Conservation (phyloP, 2,888 invertebrate species). For the Cryptosula pallasiana region DNA sequence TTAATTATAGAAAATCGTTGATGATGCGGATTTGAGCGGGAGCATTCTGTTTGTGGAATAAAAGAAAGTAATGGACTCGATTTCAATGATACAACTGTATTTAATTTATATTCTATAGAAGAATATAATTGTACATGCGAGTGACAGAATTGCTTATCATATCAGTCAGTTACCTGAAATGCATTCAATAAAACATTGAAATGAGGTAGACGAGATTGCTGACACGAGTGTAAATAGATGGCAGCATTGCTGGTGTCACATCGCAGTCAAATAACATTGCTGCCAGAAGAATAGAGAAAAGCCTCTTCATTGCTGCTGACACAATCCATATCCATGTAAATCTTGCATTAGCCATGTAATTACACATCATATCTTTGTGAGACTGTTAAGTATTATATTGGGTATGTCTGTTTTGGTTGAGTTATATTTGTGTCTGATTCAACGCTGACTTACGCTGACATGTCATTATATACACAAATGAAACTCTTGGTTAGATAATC, state of each 20-base stretch:
- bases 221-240: not conserved
- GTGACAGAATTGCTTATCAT: not conserved
- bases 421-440: too few relatives aligned
- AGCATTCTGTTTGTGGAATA: not conserved
- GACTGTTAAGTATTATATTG: too few relatives aligned
- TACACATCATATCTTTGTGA: too few relatives aligned
- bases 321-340: too few relatives aligned
- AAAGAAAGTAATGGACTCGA: not conserved
- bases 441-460: too few relatives aligned
- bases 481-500: too few relatives aligned
- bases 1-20: not conserved
- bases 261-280: not conserved
- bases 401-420: too few relatives aligned
- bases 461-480: too few relatives aligned
- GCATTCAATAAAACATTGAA: not conserved
- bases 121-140: not conserved
- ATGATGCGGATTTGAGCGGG: not conserved
- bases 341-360: too few relatives aligned
- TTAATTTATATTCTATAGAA: not conserved
- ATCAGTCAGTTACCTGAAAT: not conserved
- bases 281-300: not conserved
- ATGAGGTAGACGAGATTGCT: not conserved
- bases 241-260: not conserved
- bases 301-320: too few relatives aligned
- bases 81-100: not conserved